A percentile compares a stretch with the other conserved stretches of the same genome.
phyloP scores from a whole-genome alignment of 2,113 vertebrate species.

The Mesoclemmys tuberculata region DNA sequence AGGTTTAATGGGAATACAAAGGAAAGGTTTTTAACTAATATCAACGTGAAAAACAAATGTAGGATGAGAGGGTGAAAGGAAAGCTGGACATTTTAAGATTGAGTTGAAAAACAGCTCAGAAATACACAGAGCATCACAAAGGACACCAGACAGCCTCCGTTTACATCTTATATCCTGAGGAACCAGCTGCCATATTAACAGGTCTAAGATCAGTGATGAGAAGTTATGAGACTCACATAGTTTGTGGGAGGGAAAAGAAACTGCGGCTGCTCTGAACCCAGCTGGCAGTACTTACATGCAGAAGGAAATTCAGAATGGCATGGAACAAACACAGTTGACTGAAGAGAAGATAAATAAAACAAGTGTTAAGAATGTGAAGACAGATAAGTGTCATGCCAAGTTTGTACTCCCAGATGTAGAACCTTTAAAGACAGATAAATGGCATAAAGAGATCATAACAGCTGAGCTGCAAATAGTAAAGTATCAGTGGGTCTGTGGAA shows the following conservation, averaged over 20 bases:
- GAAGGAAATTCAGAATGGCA: background rate
- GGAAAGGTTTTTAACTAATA: background rate
- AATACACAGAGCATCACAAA: background rate
- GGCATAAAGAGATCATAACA: no score
- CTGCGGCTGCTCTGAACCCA: background rate
- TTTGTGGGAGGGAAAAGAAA: background rate
- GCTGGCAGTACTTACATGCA: background rate
- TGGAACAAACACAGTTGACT: background rate
- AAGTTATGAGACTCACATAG: background rate
- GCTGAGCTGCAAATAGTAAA: no score
- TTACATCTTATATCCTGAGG: background rate
- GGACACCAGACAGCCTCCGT: background rate
- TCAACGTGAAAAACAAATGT: background rate
- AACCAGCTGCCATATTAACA: background rate
- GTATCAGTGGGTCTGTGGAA: background rate
- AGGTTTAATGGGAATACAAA: background rate
- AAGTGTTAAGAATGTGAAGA: background rate
- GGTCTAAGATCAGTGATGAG: background rate
- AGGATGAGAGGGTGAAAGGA: background rate
- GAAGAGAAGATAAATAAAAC: background rate
- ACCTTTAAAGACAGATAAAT: background rate
- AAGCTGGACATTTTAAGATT: background rate
- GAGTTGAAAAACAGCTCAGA: background rate
- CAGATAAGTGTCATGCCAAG: background rate
- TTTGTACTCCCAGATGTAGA: background rate